Conservation (phyloP, 2,888 invertebrate genomes). For the Polymixis flavicincta region DNA sequence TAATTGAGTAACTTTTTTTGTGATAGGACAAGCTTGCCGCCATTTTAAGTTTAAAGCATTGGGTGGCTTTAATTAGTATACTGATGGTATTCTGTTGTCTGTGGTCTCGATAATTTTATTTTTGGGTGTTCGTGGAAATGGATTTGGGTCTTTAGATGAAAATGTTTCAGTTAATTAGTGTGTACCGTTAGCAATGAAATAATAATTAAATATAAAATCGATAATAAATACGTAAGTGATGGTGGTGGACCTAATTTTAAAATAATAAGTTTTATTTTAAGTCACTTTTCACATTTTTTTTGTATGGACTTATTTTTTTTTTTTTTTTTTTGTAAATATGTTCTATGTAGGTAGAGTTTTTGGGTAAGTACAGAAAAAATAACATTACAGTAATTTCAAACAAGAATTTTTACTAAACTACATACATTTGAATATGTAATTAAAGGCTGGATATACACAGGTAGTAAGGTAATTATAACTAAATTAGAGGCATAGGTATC, state of each 20-base stretch:
- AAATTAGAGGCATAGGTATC: not conserved
- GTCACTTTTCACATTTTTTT: no score
- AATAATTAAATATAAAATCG: not conserved
- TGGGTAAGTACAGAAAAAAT: not conserved
- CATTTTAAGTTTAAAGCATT: constrained; percentile 61
- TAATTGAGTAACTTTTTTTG: constrained; percentile 75
- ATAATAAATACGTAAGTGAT: not conserved
- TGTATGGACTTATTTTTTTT: not conserved
- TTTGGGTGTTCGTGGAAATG: constrained; percentile 51
- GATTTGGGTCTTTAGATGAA: not conserved
- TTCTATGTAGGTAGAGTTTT: not conserved
- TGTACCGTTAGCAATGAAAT: not conserved
- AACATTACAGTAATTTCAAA: not conserved
- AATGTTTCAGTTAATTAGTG: not conserved
- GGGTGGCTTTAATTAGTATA: constrained; percentile 61
- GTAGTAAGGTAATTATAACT: not conserved
- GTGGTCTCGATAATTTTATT: constrained; percentile 42
- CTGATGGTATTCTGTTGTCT: constrained; percentile 45
- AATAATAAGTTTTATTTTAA: no score
- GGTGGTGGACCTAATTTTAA: no score
- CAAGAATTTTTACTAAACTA: not conserved
- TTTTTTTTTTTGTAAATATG: not conserved
- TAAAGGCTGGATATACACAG: not conserved
- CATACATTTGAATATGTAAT: not conserved
- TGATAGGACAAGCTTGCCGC: constrained; percentile 62